These are phyloP conservation scores for Calliphora vicina DNA, from an alignment of 1,140 invertebrate genomes.

Conservation along the genomic window DNA sequence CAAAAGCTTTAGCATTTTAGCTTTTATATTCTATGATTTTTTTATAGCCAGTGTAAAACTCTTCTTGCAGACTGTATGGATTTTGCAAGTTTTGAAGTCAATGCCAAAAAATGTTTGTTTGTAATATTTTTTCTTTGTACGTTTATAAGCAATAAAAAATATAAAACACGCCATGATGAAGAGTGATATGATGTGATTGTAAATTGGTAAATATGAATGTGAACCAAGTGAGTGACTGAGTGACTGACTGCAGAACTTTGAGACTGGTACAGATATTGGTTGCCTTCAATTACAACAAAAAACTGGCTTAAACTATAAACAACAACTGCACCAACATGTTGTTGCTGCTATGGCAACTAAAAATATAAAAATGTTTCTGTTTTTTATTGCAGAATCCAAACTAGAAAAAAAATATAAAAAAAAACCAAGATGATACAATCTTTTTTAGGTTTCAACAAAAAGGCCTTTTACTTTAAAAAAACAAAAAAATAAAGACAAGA, in stretches of 20 bases:
- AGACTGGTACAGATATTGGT: background rate
- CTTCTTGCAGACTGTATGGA: too few relatives aligned
- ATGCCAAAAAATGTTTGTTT: background rate
- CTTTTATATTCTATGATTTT: too few relatives aligned
- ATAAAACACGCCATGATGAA: constrained; percentile 1
- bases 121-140: background rate
- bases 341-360: background rate
- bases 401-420: background rate
- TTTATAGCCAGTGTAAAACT: too few relatives aligned
- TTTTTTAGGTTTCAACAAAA: background rate
- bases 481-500: background rate
- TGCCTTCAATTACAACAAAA: background rate
- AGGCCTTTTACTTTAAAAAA: background rate
- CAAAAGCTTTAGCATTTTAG: too few relatives aligned
- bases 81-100: background rate
- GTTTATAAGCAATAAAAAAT: too few relatives aligned
- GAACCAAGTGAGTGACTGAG: background rate
- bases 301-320: background rate
- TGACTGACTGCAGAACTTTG: background rate
- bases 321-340: background rate
- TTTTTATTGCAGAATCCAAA: background rate
- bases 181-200: background rate
- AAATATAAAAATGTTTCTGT: background rate
- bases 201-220: too few relatives aligned
- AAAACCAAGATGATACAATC: background rate